Evolutionary conservation across 2,888 invertebrate genomes (phyloP), one percentile per base, ranked within the genome.

Genomic region (Nomada goodeniana): DNA sequence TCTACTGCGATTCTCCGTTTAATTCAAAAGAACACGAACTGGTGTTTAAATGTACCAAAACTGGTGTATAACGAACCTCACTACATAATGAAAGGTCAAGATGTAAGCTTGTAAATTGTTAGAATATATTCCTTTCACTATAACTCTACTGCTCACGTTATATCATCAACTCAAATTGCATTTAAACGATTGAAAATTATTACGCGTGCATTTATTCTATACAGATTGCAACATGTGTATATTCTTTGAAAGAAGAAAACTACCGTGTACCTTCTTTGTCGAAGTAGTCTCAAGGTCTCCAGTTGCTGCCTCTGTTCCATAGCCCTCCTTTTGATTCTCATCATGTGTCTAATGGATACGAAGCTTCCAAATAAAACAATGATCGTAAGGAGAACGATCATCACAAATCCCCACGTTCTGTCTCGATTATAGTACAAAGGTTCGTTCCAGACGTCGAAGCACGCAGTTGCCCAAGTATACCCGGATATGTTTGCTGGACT

Each of bases 381-480:
- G 86, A 96, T 92, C n/a, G 91, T 82, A 2, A 94, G 78, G 26
- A 92, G 55, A 18, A 86, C 77, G 60, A 93, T 85, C 70, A 93
- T 83, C 2, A 91, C 80, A 10, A 94, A 80, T 11, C 91, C 92
- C 89, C 92, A 91, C 5, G 91, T 90, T 73, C 79, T 80, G 67
- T 90, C 86, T 67, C 84, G 88, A 47, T 69, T 85, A n/a, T 82
- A 68, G 26, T 78, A 75, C 18, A 71, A 1, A 0, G 83, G n/a
- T 11, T 20, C 65, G 52, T 95, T 94, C 97, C 97, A 97, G 20
- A 93, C 93, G 59, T 94, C 94, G 85, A 95, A 95, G 89, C 97
- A 97, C 1, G 96, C 96, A 80, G 94, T 94, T 80, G 96, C 94
- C 97, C 97, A 97, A 1, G 95, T 95, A 88, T 95, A 95, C 1